These are phyloP conservation scores for Suricata suricatta DNA, from an alignment of 2,113 vertebrate genomes.

Conservation along the genomic window DNA sequence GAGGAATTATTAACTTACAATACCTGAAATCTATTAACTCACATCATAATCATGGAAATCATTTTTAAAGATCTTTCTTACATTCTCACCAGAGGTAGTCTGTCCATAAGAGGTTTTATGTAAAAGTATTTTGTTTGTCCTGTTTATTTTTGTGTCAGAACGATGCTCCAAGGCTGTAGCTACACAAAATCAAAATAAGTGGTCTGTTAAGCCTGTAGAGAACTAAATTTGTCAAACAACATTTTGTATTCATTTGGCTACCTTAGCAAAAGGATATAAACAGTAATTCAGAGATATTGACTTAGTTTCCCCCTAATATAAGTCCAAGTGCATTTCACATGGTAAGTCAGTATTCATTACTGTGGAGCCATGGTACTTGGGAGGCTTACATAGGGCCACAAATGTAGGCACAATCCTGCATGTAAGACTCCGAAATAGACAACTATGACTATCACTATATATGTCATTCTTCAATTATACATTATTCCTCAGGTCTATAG, in stretches of 20 bases:
- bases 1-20: neutral
- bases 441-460: neutral
- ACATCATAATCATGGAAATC: neutral
- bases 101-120: neutral
- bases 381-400: neutral
- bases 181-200: neutral
- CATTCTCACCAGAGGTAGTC: neutral
- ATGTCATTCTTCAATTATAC: neutral
- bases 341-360: neutral
- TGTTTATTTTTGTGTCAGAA: neutral
- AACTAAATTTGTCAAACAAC: neutral
- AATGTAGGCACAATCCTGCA: neutral
- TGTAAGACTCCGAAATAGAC: neutral
- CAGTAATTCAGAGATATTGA: neutral
- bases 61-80: neutral
- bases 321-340: neutral
- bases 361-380: neutral
- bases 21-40: neutral
- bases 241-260: neutral
- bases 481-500: neutral
- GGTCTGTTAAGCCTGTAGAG: neutral
- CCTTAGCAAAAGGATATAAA: neutral
- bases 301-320: neutral
- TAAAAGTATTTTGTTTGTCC: neutral
- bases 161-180: neutral